Evolutionary conservation across 2,797 vertebrate genomes (phyloP).

Genomic region (Nyctibius grandis): DNA sequence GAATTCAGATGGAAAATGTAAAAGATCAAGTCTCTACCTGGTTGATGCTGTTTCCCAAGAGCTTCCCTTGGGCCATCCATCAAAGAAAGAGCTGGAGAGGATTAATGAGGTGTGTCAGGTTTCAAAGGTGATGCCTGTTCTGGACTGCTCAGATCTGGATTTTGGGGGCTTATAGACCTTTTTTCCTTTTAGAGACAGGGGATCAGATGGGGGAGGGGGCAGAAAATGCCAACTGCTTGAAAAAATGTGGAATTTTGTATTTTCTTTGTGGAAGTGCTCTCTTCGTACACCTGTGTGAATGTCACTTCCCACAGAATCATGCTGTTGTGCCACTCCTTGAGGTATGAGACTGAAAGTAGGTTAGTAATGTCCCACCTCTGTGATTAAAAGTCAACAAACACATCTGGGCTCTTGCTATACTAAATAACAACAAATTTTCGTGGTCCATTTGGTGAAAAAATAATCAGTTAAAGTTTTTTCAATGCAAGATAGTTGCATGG

Average conservation of each 20-base stretch:
- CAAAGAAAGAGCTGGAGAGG: neutral
- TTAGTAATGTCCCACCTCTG: neutral
- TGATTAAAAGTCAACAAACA: neutral
- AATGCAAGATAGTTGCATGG: neutral
- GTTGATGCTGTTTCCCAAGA: neutral
- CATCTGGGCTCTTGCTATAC: neutral
- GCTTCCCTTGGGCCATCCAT: neutral
- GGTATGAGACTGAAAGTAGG: neutral
- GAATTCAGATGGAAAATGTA: neutral
- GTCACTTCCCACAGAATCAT: neutral
- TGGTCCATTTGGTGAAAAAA: too few species aligned
- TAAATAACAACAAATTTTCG: neutral
- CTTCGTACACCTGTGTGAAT: neutral
- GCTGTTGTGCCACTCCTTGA: neutral
- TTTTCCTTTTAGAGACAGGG: neutral
- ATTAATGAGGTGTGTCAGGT: neutral
- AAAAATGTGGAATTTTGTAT: neutral
- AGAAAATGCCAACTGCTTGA: neutral
- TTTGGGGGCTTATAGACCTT: neutral
- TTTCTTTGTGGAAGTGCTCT: neutral
- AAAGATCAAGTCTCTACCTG: slow-evolving; percentile 11
- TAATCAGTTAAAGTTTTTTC: neutral
- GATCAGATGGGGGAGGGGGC: neutral
- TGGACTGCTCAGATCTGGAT: neutral
- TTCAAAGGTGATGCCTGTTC: neutral